Evolutionary conservation across 2,888 invertebrate species (phyloP), one percentile per base, ranked within the genome.

Genomic region (Nephrocerus scutellatus): DNA sequence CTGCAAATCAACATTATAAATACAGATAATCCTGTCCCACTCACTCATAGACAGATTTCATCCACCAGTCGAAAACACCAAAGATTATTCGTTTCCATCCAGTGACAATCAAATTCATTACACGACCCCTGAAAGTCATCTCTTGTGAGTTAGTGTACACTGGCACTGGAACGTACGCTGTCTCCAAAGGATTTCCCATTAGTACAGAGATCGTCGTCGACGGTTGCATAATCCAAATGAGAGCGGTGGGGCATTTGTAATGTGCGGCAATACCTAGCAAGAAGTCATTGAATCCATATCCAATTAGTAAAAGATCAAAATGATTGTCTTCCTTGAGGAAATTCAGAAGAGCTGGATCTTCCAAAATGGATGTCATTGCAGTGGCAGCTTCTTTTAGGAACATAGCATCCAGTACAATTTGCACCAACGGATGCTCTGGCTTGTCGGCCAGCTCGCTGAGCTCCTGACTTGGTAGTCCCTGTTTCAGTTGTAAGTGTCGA

Each of bases 291-390:
- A 65, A 52, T 36, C 64, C 63, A 46, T 54, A 61, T 1, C 66
- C 69, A 7, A 57, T 18, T n/a, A 66, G 39, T 5, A 66, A 55
- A 18, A 62, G 49, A 47, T 66, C 66, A 22, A 64, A 69, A 21
- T 63, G 59, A 24, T 56, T 62, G 30, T 48, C 55, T 4, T 60
- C 56, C 4, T 55, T 51, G 29, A 66, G 59, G 5, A 64, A 51
- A 4, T 49, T 48, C 2, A 50, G 57, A 35, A 66, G 64, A 2
- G 54, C 51, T 6, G 48, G 24, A 32, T 62, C 51, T 15, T 56
- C 55, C 22, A 64, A 28, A 1, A 53, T 36, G 6, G 61, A 62
- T 13, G 40, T 52, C 30, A 64, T 63, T 32, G 54, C 53, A 4
- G 54, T 41, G 9, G 60, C 46, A 2, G 56, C 34, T 30, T 56